These are phyloP conservation scores for Bergia sp. DNA, from an alignment of 92 coral and sea anemone genomes.

Conservation along the genomic window DNA sequence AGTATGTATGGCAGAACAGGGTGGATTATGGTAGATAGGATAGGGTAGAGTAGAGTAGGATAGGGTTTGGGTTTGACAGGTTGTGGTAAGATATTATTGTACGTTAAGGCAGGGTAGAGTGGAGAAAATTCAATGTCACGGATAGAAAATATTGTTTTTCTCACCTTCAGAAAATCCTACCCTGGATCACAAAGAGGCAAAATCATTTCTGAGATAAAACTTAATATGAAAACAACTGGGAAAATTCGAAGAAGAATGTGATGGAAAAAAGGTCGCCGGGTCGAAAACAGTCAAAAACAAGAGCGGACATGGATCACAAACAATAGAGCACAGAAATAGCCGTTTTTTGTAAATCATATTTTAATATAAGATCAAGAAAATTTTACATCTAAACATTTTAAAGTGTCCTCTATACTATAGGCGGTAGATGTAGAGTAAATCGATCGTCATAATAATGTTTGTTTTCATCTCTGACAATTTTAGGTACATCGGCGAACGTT, in stretches of 20 bases:
- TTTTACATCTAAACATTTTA: neutral
- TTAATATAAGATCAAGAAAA: neutral
- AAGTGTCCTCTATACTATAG: neutral
- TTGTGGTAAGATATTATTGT: too few relatives aligned
- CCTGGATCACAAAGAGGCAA: neutral
- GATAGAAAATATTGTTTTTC: neutral
- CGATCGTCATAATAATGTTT: conserved; percentile 23
- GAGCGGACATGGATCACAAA: neutral
- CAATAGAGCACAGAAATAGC: too few relatives aligned
- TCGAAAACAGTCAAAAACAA: neutral
- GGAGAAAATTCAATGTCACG: neutral
- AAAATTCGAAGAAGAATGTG: neutral
- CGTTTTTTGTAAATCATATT: too few relatives aligned
- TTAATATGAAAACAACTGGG: neutral
- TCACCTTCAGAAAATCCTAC: neutral
- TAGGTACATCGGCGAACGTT: conserved; percentile 32
- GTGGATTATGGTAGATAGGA: too few relatives aligned
- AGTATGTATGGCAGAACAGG: too few relatives aligned
- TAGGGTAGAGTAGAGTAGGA: too few relatives aligned
- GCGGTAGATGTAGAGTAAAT: conserved; percentile 18
- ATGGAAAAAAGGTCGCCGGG: neutral
- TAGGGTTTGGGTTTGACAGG: too few relatives aligned
- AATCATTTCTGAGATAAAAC: neutral
- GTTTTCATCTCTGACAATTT: conserved; percentile 28
- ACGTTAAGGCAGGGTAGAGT: neutral